Percentiles rank a stretch among this genome's conserved stretches.
Evolutionary conservation across 2,888 invertebrate species (phyloP).

Genomic region (Drosophila fungiperda): DNA sequence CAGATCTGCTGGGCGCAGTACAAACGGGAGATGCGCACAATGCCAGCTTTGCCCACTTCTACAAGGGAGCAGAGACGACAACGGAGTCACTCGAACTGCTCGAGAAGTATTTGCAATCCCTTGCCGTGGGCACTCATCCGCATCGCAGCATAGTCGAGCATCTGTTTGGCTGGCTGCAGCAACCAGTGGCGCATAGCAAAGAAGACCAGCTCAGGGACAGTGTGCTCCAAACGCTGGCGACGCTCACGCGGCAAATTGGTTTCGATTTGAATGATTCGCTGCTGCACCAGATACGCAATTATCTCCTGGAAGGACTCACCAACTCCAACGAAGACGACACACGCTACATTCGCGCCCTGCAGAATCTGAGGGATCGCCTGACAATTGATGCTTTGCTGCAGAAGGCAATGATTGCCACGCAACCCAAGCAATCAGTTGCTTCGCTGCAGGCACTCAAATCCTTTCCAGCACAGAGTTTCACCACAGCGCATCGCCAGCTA

Average conservation of each 20-base stretch:
- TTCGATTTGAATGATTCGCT: constrained; percentile 71
- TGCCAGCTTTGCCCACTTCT: constrained; percentile 89
- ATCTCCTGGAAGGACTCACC: constrained; percentile 83
- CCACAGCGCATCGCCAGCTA: constrained; percentile 84
- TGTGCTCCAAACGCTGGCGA: constrained; percentile 88
- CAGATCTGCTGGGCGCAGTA: constrained; percentile 90
- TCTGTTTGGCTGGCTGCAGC: constrained; percentile 62
- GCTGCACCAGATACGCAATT: constrained; percentile 78
- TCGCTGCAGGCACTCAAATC: constrained; percentile 89
- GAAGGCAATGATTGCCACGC: constrained; percentile 84
- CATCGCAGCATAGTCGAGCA: constrained; percentile 86
- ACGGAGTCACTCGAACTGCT: constrained; percentile 86
- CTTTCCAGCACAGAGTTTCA: constrained; percentile 84
- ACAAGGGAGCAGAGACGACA: constrained; percentile 83
- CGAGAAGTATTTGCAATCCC: constrained; percentile 91
- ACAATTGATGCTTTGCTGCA: constrained; percentile 88
- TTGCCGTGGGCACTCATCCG: constrained; percentile 89
- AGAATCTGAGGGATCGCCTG: constrained; percentile 88
- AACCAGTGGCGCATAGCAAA: constrained; percentile 85
- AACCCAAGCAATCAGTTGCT: constrained; percentile 87
- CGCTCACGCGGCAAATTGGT: constrained; percentile 86
- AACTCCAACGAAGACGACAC: constrained; percentile 60
- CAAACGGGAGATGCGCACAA: constrained; percentile 89
- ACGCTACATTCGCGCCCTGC: constrained; percentile 88
- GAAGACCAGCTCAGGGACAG: constrained; percentile 89